Evolutionary conservation across 2,113 vertebrate genomes (phyloP), one percentile per base, ranked within the genome.

Genomic region (Thinocorus orbignyianus): DNA sequence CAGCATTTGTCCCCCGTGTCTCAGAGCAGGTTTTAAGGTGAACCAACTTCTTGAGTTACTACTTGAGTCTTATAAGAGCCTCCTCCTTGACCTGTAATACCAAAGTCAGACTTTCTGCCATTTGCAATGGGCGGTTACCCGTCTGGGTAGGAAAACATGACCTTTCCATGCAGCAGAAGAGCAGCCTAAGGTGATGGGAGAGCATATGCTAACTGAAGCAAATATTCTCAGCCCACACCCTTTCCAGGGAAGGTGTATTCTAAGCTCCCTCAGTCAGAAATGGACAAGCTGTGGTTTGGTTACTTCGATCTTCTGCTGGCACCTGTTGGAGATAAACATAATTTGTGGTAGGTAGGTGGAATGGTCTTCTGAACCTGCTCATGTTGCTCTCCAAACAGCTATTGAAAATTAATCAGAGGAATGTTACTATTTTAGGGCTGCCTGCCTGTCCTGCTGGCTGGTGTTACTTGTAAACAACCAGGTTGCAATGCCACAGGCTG

Each of bases 1-100:
- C 41, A 41, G 26, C 16, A 9, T 3, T 19, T 18, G 41, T 12
- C 68, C 6, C 5, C 33, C 0, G 1, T 28, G 25, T 15, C 35
- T 54, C 4, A 1, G 46, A 64, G 25, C 22, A 13, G 25, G 42
- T 18, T 46, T 17, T 33, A 28, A 52, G 48, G 14, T 74, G 25
- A 76, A 82, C 46, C 10, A 10, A n/a, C 49, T 35, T 28, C 24
- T 37, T 57, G 7, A 12, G 49, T 51, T 51, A 25, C 19, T 48
- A 13, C 19, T 48, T 20, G 46, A 48, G 48, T 48, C 48, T 23
- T 52, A 3, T 7, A 11, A 57, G 60, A 88, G 61, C 49, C 79
- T 46, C 33, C n/a, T 88, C 68, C 31, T 54, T n/a, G 33, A 69
- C 17, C 41, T 58, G 25, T 31, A 19, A 55, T 11, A 35, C 52